Evolutionary conservation across 2,113 vertebrate genomes (phyloP).

Genomic region (Pterocles gutturalis): DNA sequence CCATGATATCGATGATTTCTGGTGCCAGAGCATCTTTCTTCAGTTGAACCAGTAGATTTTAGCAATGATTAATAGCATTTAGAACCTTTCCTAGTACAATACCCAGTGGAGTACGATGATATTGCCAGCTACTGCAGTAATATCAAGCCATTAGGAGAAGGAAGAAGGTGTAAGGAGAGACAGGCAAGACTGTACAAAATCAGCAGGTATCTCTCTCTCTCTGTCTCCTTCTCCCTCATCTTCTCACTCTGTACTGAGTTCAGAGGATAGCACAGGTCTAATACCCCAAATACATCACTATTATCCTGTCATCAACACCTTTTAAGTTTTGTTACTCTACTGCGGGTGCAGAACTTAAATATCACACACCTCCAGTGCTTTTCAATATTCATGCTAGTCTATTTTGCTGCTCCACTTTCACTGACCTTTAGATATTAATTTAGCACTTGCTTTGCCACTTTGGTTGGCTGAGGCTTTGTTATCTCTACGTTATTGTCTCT

Average conservation of each 20-base stretch:
- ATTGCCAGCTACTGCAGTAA: not conserved
- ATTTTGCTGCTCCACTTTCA: not conserved
- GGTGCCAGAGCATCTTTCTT: not conserved
- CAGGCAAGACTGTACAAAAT: not conserved
- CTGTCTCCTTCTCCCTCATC: not conserved
- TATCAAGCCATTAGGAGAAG: not conserved
- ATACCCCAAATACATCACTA: not conserved
- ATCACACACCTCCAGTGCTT: rapidly evolving
- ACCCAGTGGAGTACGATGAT: not conserved
- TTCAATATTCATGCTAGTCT: not conserved
- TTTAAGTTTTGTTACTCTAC: not conserved
- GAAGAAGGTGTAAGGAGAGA: not conserved
- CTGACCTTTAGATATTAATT: not conserved
- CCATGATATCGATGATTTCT: not conserved
- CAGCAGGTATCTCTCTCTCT: not conserved
- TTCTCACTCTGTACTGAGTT: not conserved
- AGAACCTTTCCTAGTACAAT: not conserved
- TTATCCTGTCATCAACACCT: not conserved
- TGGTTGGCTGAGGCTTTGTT: not conserved
- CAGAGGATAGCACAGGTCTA: not conserved
- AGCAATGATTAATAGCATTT: not conserved
- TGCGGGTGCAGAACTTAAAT: not conserved
- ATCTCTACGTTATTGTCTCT: not conserved
- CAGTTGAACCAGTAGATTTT: not conserved
- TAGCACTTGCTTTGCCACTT: not conserved